Evolutionary conservation across 2,888 invertebrate genomes (phyloP), one percentile per base, ranked within the genome.

Genomic region (Limnephilus auricula): DNA sequence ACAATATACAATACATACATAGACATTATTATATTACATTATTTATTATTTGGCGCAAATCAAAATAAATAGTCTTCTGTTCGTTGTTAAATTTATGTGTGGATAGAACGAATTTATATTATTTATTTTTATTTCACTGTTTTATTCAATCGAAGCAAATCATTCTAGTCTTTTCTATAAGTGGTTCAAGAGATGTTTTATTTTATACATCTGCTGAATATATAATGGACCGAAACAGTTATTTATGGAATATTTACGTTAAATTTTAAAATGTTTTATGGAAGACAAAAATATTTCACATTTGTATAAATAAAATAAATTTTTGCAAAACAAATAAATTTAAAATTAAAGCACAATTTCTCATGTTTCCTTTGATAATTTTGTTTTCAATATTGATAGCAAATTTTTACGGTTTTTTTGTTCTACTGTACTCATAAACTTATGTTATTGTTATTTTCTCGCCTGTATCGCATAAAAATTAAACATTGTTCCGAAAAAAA

Each of bases 151-250:
- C 37, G 85, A 34, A 85, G 85, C 45, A 37, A 30, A 32, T 34
- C 31, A 85, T 85, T 40, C n/a, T 85, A 85, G 37, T 85, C 85
- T 85, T 85, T 65, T 45, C 45, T 45, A 85, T 85, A 40, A 34
- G 40, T 85, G 31, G 85, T 80, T 80, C 4, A 4, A 80, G 13
- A 80, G 50, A 65, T 25, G 18, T 65, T 65, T 65, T 65, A 65
- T 65, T 65, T 65, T 65, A 65, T 65, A 18, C 50, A 65, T 65
- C 25, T 0, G 25, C 50, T 5, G 50, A 65, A 25, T 13, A 45
- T 45, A 13, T 13, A 13, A 45, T 45, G 45, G 45, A 45, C 45
- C 45, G 45, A 15, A 13, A 45, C 15, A 45, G 13, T 45, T 45
- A 45, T 45, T 45, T 45, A 45, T 40, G 40, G 2, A 40, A 40